Percentiles rank a stretch among this genome's conserved stretches.
phyloP scores from a whole-genome alignment of 1,140 invertebrate species.

The Cyclargus thomasi region DNA sequence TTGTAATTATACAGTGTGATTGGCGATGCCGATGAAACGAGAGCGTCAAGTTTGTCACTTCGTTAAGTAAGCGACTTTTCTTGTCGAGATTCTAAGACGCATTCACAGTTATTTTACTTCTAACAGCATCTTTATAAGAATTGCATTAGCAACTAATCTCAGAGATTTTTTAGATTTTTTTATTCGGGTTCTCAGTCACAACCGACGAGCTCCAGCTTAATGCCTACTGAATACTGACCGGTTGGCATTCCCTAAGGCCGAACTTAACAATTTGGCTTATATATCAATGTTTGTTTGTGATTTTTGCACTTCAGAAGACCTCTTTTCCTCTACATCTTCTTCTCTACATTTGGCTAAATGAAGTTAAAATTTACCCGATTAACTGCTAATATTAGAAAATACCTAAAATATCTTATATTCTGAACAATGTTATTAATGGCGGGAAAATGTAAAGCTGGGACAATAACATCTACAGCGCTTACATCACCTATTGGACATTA shows the following conservation, averaged over 20 bases:
- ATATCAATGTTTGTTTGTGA: too few species aligned
- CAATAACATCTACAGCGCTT: neutral
- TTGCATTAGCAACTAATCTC: too few species aligned
- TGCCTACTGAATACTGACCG: slow-evolving; percentile 25
- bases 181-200: slow-evolving; percentile 27
- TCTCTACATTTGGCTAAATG: neutral
- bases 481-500: neutral
- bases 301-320: too few species aligned
- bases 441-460: neutral
- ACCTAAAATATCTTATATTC: too few species aligned
- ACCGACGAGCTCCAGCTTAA: neutral
- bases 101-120: too few species aligned
- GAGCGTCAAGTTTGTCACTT: slow-evolving; percentile 28
- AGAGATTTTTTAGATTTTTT: slow-evolving; percentile 2
- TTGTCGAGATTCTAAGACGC: slow-evolving; percentile 28
- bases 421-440: too few species aligned
- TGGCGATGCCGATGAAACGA: slow-evolving; percentile 39
- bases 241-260: slow-evolving; percentile 61
- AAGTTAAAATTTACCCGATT: neutral
- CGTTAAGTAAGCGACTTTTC: slow-evolving; percentile 24
- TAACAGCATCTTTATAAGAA: too few species aligned
- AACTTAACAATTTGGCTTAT: neutral
- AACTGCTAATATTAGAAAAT: too few species aligned
- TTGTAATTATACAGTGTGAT: slow-evolving; percentile 34
- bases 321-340: too few species aligned